phyloP scores from a whole-genome alignment of 2,797 vertebrate genomes.

The Hydrolagus colliei region DNA sequence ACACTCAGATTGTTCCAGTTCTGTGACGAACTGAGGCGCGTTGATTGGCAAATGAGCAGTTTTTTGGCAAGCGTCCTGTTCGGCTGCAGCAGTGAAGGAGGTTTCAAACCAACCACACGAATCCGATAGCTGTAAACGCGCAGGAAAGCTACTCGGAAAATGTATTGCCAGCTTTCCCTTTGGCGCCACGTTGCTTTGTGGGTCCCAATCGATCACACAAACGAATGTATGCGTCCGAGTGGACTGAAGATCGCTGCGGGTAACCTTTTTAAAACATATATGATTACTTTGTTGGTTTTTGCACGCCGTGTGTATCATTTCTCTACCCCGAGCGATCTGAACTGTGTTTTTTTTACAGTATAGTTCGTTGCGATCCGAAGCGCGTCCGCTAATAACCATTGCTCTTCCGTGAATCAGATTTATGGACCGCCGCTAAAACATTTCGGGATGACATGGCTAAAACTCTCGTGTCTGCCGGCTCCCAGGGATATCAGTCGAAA shows the following conservation, averaged over 20 bases:
- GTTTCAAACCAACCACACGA: background rate
- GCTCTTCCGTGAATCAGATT: background rate
- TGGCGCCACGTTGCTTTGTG: conserved; percentile 18
- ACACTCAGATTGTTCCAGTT: background rate
- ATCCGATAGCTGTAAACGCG: background rate
- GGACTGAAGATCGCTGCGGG: background rate
- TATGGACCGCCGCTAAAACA: background rate
- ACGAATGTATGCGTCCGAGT: background rate
- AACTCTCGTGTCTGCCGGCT: background rate
- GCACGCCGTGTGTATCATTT: no score
- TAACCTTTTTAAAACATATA: background rate
- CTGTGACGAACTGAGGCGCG: background rate
- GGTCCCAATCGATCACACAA: background rate
- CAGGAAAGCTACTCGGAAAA: background rate
- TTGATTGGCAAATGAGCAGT: background rate
- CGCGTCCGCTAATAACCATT: no score
- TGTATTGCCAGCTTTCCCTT: conserved; percentile 2
- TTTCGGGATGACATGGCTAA: background rate
- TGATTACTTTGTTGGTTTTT: no score
- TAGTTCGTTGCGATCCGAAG: background rate
- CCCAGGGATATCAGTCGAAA: no score
- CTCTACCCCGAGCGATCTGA: background rate
- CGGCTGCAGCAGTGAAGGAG: background rate
- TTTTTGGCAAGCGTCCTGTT: no score
- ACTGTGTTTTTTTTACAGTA: background rate